Conservation (phyloP, 2,888 invertebrate genomes). For the Branchellion lobata region DNA sequence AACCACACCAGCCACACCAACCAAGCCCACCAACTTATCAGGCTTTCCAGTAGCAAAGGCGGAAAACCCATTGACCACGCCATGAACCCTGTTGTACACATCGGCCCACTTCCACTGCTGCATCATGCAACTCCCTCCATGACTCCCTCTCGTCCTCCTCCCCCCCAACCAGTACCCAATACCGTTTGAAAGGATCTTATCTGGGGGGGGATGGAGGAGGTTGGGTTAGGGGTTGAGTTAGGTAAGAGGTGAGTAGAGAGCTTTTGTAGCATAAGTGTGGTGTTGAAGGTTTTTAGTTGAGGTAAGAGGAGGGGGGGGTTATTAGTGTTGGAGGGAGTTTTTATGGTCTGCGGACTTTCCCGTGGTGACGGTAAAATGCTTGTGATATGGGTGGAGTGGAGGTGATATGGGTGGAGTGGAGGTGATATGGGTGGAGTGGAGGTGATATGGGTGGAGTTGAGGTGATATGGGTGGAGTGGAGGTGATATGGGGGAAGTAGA, state of each 20-base stretch:
- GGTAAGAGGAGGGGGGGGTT: no score
- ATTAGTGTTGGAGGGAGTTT: no score
- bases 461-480: no score
- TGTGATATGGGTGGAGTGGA: not conserved
- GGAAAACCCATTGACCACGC: conserved; percentile 50
- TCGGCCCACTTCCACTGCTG: conserved; percentile 53
- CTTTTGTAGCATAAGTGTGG: no score
- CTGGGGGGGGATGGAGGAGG: not conserved
- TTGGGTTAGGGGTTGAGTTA: not conserved
- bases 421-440: no score
- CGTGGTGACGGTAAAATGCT: not conserved
- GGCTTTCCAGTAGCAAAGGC: conserved; percentile 52
- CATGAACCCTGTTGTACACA: conserved; percentile 49
- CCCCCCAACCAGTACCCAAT: conserved; percentile 53
- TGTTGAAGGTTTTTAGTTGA: no score
- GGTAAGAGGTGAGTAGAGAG: no score
- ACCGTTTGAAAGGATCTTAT: conserved; percentile 1
- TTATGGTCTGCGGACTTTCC: no score
- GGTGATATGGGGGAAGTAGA: no score
- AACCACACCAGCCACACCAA: no score
- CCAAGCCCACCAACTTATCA: conserved; percentile 49
- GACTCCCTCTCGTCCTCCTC: conserved; percentile 50
- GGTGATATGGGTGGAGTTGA: no score
- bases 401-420: no score
- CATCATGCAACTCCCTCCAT: conserved; percentile 51